Percentiles rank a stretch among this genome's conserved stretches.
Evolutionary conservation across 2,797 vertebrate species (phyloP).

Genomic region (Adelosebastes latens): DNA sequence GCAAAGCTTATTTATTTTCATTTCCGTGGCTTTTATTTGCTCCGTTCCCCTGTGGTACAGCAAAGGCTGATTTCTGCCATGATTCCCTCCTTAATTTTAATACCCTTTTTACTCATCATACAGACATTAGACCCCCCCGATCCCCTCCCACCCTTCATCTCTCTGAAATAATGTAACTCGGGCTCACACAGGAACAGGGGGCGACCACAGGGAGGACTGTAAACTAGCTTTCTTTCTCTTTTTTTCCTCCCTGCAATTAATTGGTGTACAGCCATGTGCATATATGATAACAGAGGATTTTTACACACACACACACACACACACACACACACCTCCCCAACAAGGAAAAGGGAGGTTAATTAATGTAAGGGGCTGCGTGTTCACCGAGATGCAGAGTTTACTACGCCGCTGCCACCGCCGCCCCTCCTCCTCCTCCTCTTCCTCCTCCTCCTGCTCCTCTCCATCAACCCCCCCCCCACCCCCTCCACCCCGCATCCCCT

Average conservation of each 20-base stretch:
- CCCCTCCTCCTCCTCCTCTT: constrained; percentile 44
- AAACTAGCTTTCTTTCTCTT: constrained; percentile 91
- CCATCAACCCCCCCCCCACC: constrained; percentile 47
- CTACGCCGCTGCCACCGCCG: constrained; percentile 81
- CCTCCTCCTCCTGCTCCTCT: constrained; percentile 79
- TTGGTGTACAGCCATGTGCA: constrained; percentile 95
- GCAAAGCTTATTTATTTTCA: constrained; percentile 94
- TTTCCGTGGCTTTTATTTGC: constrained; percentile 97
- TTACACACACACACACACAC: background rate
- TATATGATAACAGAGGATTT: constrained; percentile 88
- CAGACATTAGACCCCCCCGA: constrained; percentile 93
- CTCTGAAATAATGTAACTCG: constrained; percentile 91
- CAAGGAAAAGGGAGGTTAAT: constrained; percentile 99
- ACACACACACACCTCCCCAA: constrained; percentile 76
- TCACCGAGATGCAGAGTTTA: constrained; percentile 95
- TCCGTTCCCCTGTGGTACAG: constrained; percentile 93
- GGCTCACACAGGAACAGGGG: constrained; percentile 88
- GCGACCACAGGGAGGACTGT: constrained; percentile 90
- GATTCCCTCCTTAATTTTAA: constrained; percentile 99
- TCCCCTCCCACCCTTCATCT: constrained; percentile 61
- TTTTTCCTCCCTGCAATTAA: constrained; percentile 87
- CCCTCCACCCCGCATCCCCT: constrained; percentile 83
- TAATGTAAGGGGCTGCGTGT: constrained; percentile 97
- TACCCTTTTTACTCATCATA: constrained; percentile 97
- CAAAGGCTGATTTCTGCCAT: constrained; percentile 93